phyloP scores from a whole-genome alignment of 2,797 vertebrate genomes.

The Acrossocheilus wenchowensis region DNA sequence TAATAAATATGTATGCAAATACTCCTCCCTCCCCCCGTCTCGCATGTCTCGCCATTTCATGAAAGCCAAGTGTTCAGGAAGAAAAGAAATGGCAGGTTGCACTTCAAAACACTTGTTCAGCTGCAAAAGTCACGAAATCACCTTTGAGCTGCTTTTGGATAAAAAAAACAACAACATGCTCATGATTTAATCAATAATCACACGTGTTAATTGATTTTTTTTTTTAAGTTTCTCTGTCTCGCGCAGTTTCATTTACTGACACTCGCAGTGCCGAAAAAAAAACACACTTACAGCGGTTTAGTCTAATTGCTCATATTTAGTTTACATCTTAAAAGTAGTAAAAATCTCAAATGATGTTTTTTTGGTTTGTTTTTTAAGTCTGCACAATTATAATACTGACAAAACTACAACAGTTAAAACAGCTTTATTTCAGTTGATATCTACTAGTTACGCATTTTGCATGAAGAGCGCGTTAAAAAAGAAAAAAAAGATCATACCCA shows the following conservation, averaged over 20 bases:
- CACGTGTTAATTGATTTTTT: not conserved
- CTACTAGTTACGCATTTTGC: not conserved
- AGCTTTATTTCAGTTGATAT: not conserved
- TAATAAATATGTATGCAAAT: constrained; percentile 21
- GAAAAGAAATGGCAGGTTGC: constrained; percentile 42
- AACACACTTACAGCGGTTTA: not conserved
- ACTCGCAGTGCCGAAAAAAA: not conserved
- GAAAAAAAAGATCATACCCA: not conserved
- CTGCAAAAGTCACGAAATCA: not conserved
- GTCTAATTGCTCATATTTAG: not conserved
- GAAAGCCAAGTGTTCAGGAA: constrained; percentile 27
- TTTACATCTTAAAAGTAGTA: not conserved
- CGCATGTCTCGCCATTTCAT: constrained; percentile 55
- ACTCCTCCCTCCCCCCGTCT: constrained; percentile 1
- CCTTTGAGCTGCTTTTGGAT: not conserved
- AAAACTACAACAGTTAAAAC: not conserved
- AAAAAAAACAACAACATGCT: no score
- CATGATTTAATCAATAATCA: not conserved
- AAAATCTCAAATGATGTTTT: not conserved
- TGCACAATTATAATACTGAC: not conserved
- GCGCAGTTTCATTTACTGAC: not conserved
- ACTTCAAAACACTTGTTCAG: not conserved
- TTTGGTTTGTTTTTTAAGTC: not conserved
- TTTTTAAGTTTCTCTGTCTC: not conserved
- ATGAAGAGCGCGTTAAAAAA: not conserved